phyloP scores from a whole-genome alignment of 2,797 vertebrate species.

The Novumbra hubbsi region DNA sequence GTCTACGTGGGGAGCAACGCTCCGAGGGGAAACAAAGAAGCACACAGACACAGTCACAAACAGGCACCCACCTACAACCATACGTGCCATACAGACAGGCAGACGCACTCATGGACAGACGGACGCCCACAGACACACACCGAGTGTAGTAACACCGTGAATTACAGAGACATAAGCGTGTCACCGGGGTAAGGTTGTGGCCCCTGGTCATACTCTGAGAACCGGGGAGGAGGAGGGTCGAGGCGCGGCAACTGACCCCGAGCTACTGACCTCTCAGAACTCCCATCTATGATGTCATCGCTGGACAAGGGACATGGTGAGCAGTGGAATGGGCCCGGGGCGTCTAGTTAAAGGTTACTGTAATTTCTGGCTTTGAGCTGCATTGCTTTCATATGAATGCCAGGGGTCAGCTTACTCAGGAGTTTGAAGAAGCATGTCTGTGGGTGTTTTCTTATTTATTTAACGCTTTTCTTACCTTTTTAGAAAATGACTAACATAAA shows the following conservation, averaged over 20 bases:
- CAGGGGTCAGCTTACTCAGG: neutral
- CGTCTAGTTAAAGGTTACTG: neutral
- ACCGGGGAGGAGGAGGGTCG: neutral
- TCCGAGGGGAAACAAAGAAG: neutral
- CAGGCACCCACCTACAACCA: too few relatives aligned
- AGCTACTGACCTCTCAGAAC: neutral
- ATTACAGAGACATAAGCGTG: neutral
- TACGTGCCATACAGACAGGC: too few relatives aligned
- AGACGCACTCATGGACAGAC: too few relatives aligned
- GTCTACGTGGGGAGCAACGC: neutral
- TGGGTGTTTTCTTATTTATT: neutral
- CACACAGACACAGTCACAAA: neutral
- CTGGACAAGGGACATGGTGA: slow-evolving; percentile 40
- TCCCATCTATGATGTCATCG: slow-evolving; percentile 34
- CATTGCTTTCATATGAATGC: neutral
- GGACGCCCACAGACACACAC: neutral
- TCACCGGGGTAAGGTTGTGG: neutral
- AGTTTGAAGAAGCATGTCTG: neutral
- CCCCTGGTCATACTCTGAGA: neutral
- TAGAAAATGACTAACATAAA: too few relatives aligned
- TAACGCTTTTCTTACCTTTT: too few relatives aligned
- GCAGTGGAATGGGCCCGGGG: slow-evolving; percentile 34
- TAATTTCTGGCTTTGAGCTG: neutral
- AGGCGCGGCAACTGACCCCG: neutral
- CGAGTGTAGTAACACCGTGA: neutral